These are phyloP conservation scores for Crocodylus rhombifer DNA, from an alignment of 2,797 vertebrate genomes.

Conservation along the genomic window DNA sequence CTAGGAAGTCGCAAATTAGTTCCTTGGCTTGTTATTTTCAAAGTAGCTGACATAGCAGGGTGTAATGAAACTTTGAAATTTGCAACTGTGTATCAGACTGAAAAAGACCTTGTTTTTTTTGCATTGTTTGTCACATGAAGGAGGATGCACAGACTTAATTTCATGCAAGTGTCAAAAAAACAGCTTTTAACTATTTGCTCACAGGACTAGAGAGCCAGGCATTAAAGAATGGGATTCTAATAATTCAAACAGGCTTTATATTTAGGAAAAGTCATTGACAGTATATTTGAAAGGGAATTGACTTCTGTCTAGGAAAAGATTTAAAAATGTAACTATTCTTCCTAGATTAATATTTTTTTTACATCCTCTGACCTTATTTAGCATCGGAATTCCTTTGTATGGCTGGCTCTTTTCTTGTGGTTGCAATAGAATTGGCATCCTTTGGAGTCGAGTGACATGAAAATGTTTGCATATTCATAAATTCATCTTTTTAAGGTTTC, in stretches of 20 bases:
- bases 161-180: background rate
- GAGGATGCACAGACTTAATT: background rate
- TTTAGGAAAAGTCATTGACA: background rate
- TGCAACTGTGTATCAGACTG: background rate
- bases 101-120: background rate
- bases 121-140: background rate
- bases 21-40: background rate
- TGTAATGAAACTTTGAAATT: conserved; percentile 3
- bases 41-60: background rate
- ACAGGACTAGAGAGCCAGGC: background rate
- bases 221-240: background rate
- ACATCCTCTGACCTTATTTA: conserved; percentile 39
- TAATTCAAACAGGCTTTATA: background rate
- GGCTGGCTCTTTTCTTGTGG: background rate
- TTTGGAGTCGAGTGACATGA: conserved; percentile 47
- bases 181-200: background rate
- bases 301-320: background rate
- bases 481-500: conserved; percentile 63
- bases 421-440: conserved; percentile 37
- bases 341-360: background rate
- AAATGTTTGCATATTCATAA: conserved; percentile 62
- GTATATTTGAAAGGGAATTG: background rate
- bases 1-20: conserved; percentile 1
- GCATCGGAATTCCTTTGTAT: conserved; percentile 39
- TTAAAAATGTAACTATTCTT: background rate